Conservation (phyloP, 2,113 vertebrate species). For the Piaya cayana region DNA sequence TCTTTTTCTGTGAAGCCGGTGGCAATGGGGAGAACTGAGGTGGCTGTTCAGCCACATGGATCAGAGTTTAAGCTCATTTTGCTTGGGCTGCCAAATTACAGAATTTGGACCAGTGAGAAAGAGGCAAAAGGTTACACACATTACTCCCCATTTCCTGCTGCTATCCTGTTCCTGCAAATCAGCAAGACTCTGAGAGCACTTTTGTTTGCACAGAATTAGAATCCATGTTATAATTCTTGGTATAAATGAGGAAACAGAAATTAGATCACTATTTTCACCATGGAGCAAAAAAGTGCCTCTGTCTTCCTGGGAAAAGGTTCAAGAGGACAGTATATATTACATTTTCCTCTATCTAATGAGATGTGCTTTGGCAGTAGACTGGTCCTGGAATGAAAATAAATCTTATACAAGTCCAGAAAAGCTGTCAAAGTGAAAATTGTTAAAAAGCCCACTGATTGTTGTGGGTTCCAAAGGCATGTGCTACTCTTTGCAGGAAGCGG, state of each 20-base stretch:
- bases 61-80: background rate
- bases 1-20: background rate
- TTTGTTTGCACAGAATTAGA: background rate
- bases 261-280: background rate
- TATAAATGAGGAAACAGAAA: background rate
- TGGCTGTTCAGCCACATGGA: background rate
- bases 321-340: background rate
- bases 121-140: background rate
- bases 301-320: background rate
- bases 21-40: background rate
- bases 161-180: background rate
- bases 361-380: background rate
- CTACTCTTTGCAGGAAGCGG: background rate
- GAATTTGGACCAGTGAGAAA: background rate
- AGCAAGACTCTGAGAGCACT: background rate
- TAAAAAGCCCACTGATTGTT: background rate
- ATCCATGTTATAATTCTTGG: background rate
- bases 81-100: background rate
- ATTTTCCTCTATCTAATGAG: background rate
- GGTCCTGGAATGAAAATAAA: background rate
- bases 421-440: slow-evolving; percentile 6
- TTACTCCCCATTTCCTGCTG: background rate
- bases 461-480: background rate
- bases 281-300: background rate
- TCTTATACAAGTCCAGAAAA: background rate